phyloP scores from a whole-genome alignment of 1,140 invertebrate genomes.

The Akabosia matsudoensis region DNA sequence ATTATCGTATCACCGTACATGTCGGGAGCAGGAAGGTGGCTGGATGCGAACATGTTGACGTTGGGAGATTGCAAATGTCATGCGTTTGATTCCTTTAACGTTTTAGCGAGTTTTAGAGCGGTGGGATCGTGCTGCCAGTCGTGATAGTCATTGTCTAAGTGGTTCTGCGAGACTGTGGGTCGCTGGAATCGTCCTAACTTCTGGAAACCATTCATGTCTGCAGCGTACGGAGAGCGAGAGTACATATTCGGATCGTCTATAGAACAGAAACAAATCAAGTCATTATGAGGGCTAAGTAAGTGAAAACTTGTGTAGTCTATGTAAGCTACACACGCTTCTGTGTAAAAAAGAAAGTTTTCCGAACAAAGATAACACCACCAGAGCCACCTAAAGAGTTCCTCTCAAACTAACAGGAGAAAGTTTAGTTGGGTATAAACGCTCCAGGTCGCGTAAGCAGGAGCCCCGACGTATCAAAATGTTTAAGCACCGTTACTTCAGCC shows the following conservation, averaged over 20 bases:
- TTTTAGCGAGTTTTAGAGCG: slow-evolving; percentile 43
- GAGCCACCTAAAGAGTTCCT: too few species aligned
- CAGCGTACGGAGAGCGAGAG: slow-evolving; percentile 30
- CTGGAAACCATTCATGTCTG: slow-evolving; percentile 42
- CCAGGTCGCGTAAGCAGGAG: too few species aligned
- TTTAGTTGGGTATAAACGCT: too few species aligned
- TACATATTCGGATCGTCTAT: slow-evolving; percentile 34
- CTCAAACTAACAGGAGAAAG: too few species aligned
- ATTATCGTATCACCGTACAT: neutral
- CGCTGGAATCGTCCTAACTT: slow-evolving; percentile 40
- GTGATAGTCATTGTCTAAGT: slow-evolving; percentile 44
- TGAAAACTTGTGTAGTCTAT: too few species aligned
- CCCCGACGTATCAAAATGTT: too few species aligned
- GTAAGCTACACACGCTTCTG: too few species aligned
- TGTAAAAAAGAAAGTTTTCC: too few species aligned
- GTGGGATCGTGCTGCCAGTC: slow-evolving; percentile 44
- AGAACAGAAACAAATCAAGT: too few species aligned
- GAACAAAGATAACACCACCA: too few species aligned
- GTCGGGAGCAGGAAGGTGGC: slow-evolving; percentile 2
- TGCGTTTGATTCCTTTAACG: slow-evolving; percentile 46
- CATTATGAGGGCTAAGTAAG: too few species aligned
- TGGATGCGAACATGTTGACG: slow-evolving; percentile 20
- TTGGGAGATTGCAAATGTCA: slow-evolving; percentile 36
- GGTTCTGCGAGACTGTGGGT: slow-evolving; percentile 41
- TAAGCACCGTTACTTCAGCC: too few species aligned